Evolutionary conservation across 2,888 invertebrate species (phyloP), one percentile per base, ranked within the genome.

Genomic region (Idaea aversata): DNA sequence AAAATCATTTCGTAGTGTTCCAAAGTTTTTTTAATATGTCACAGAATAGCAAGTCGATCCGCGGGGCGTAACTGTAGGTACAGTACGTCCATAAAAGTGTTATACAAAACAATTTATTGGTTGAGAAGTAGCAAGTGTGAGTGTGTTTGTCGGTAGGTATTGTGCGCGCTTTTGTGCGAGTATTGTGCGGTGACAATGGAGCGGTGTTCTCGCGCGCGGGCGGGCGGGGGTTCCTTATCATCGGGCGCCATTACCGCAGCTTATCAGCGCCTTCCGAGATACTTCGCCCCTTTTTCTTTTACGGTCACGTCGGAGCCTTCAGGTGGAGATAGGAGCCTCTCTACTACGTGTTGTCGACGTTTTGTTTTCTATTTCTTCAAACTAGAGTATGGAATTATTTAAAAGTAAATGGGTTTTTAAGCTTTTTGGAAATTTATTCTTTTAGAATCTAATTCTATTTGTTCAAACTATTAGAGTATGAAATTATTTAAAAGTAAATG

Each of bases 271-370:
- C 85, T 87, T 87, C 89, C 91, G 86, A 83, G 84, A 86, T 85
- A 85, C 86, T 85, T 84, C 85, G 88, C 88, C 87, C 88, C 88
- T 91, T 91, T 91, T 91, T 91, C 91, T 91, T 91, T 91, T 90
- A 92, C 90, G 88, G 91, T 87, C 91, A 90, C 91, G 90, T 91
- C 91, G 88, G 86, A 62, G 61, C 64, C 75, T 73, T 80, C 85
- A 86, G 86, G 84, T 83, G 78, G 70, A 81, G 86, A 85, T 86
- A 83, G 81, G 77, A 75, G 67, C 13, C 59, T 34, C 67, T 73
- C 73, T 76, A 25, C 25, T 2, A 77, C 74, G 71, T 72, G 77
- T 67, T 80, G 80, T 78, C 77, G 77, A 75, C 71, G 75, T 74
- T 72, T 71, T 76, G 71, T 71, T 72, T 75, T 68, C 72, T 47